These are phyloP conservation scores for Numenius phaeopus DNA, from an alignment of 2,797 vertebrate genomes.

Conservation along the genomic window DNA sequence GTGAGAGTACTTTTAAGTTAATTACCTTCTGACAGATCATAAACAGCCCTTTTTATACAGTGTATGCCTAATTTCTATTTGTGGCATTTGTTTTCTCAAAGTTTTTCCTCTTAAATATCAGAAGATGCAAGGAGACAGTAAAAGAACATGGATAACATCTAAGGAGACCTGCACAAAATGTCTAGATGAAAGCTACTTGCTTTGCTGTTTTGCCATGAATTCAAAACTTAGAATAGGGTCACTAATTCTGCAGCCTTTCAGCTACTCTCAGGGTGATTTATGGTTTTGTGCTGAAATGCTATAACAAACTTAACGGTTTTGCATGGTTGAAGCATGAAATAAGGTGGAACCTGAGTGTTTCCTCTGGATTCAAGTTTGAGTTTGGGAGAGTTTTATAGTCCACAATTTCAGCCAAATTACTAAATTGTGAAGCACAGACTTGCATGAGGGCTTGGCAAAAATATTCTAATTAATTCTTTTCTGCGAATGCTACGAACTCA, in stretches of 20 bases:
- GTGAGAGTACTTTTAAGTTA: not conserved
- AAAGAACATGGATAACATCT: not conserved
- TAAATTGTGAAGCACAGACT: not conserved
- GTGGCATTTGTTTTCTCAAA: not conserved
- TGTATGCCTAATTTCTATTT: not conserved
- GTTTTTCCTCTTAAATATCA: not conserved
- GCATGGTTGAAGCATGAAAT: slow-evolving; percentile 62
- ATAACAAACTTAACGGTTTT: slow-evolving; percentile 45
- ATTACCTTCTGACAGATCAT: not conserved
- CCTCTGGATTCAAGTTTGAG: not conserved
- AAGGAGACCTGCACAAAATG: not conserved
- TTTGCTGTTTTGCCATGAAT: not conserved
- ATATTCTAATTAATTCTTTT: not conserved
- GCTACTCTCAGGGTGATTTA: slow-evolving; percentile 36
- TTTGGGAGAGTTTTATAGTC: not conserved
- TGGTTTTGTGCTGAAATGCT: slow-evolving; percentile 37
- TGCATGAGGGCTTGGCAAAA: not conserved
- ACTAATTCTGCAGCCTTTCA: slow-evolving; percentile 41
- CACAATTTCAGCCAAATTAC: not conserved
- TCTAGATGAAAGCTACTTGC: slow-evolving; percentile 17
- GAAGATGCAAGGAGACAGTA: not conserved
- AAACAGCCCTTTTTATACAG: not conserved
- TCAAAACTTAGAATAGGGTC: slow-evolving; percentile 43
- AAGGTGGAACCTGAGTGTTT: slow-evolving; percentile 34
- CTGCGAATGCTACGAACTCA: not conserved